phyloP scores from a whole-genome alignment of 2,888 invertebrate species.

The Drosophila recens region DNA sequence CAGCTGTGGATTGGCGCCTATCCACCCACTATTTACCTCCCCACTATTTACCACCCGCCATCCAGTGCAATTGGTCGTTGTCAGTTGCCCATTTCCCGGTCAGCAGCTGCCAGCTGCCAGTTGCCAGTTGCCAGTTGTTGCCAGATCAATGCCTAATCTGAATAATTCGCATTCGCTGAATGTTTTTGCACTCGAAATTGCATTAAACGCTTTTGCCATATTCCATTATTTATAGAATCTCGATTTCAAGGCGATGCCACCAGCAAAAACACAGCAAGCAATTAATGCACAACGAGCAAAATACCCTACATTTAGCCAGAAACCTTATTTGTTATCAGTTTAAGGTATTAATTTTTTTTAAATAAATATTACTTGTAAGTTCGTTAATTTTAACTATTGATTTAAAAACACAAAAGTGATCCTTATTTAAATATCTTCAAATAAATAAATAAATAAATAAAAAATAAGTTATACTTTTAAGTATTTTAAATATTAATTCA shows the following conservation, averaged over 20 bases:
- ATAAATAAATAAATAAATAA: no score
- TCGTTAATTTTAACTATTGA: no score
- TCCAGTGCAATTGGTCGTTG: conserved; percentile 16
- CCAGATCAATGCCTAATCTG: conserved; percentile 33
- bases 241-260: conserved; percentile 56
- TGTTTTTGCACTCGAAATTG: conserved; percentile 39
- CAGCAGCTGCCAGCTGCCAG: no score
- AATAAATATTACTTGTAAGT: no score
- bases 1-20: conserved; percentile 53
- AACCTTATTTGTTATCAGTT: no score
- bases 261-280: background rate
- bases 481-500: no score
- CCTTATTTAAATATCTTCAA: no score
- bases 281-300: background rate
- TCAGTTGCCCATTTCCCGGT: conserved; percentile 17
- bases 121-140: conserved; percentile 19
- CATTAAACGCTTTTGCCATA: conserved; percentile 20
- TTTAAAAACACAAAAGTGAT: no score
- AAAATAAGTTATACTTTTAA: no score
- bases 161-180: conserved; percentile 34
- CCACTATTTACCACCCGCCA: background rate
- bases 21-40: conserved; percentile 15
- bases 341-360: no score
- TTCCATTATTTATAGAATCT: conserved; percentile 75
- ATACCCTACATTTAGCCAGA: conserved; percentile 19